Percentiles rank a stretch among this genome's conserved stretches.
phyloP scores from a whole-genome alignment of 1,140 invertebrate species.

The Ceratitis capitata region DNA sequence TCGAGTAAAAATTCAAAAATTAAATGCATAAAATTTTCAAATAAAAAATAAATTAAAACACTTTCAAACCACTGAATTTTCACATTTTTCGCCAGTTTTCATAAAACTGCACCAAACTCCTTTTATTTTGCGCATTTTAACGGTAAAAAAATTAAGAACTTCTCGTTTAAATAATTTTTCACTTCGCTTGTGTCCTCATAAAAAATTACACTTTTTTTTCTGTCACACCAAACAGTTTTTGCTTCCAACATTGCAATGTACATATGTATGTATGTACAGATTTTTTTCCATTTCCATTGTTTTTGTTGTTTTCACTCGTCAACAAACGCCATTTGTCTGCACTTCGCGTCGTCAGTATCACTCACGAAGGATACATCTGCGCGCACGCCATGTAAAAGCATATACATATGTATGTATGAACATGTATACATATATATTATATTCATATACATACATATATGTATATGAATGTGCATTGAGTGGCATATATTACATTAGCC shows the following conservation, averaged over 20 bases:
- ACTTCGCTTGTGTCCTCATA: neutral
- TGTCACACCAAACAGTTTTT: neutral
- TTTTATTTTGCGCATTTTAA: too few species aligned
- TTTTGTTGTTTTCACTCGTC: neutral
- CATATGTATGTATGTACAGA: neutral
- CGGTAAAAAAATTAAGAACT: neutral
- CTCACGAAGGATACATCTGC: too few species aligned
- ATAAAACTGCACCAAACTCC: too few species aligned
- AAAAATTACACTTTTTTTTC: neutral
- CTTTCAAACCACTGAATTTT: too few species aligned
- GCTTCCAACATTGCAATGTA: neutral
- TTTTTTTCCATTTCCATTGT: neutral
- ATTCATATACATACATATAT: neutral
- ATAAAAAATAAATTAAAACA: too few species aligned
- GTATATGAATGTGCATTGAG: neutral
- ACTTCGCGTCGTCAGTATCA: neutral
- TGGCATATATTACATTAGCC: slow-evolving; percentile 8
- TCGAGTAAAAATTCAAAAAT: too few species aligned
- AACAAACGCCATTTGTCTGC: neutral
- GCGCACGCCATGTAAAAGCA: too few species aligned
- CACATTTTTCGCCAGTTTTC: too few species aligned
- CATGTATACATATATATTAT: too few species aligned
- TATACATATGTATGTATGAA: too few species aligned
- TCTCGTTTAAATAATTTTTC: neutral
- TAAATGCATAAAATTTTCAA: too few species aligned